phyloP scores from a whole-genome alignment of 2,888 invertebrate species.

The Idaea straminata region DNA sequence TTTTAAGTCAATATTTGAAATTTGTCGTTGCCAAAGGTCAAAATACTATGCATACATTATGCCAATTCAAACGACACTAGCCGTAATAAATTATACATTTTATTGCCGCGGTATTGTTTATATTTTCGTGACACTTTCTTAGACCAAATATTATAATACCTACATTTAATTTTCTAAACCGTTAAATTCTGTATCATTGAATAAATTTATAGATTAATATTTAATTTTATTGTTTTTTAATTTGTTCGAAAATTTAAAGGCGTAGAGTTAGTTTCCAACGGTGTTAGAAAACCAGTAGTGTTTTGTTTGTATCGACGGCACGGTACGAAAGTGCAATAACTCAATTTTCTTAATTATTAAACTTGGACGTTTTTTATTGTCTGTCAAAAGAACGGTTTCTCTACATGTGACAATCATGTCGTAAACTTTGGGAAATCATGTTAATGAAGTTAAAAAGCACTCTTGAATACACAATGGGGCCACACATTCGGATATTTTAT shows the following conservation, averaged over 20 bases:
- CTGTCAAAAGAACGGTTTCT: not conserved
- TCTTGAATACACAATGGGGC: not conserved
- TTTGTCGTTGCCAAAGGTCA: slow-evolving; percentile 24
- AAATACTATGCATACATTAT: slow-evolving; percentile 9
- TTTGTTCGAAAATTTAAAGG: slow-evolving; percentile 20
- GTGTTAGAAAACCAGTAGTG: slow-evolving; percentile 6
- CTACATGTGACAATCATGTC: not conserved
- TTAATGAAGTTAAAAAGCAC: not conserved
- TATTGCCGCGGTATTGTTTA: slow-evolving; percentile 29
- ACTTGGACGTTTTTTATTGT: not conserved
- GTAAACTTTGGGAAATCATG: not conserved
- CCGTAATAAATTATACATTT: slow-evolving; percentile 33
- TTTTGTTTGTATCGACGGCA: not conserved
- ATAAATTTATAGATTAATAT: slow-evolving; percentile 20
- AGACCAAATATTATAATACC: slow-evolving; percentile 25
- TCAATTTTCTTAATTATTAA: not conserved
- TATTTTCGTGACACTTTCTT: slow-evolving; percentile 19
- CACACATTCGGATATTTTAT: not conserved
- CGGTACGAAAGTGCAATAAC: not conserved
- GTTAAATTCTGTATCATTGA: slow-evolving; percentile 30
- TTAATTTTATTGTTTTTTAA: slow-evolving; percentile 36
- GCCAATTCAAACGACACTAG: slow-evolving; percentile 24
- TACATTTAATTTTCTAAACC: slow-evolving; percentile 29
- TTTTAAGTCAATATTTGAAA: slow-evolving; percentile 9
- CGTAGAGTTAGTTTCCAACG: slow-evolving; percentile 11